Percentiles rank a stretch among this genome's conserved stretches.
phyloP scores from a whole-genome alignment of 2,113 vertebrate genomes.

The Pristiophorus japonicus region DNA sequence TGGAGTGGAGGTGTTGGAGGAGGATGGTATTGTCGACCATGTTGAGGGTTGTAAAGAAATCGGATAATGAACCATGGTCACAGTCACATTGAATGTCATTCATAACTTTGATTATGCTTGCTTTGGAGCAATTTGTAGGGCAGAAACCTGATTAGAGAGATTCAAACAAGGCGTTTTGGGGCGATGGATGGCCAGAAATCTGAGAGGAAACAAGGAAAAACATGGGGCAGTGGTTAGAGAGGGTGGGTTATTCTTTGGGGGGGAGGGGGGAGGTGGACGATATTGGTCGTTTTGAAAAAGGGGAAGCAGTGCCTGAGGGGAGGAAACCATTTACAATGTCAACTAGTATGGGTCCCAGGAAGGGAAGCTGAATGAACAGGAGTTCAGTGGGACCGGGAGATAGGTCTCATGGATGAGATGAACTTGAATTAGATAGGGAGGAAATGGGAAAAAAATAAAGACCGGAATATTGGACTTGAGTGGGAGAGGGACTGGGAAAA shows the following conservation, averaged over 20 bases:
- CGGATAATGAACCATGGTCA: neutral
- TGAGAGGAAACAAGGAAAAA: neutral
- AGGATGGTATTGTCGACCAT: neutral
- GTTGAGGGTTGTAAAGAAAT: neutral
- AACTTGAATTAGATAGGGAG: neutral
- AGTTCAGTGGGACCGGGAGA: neutral
- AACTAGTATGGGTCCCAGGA: neutral
- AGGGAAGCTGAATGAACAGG: neutral
- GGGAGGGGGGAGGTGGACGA: too few species aligned
- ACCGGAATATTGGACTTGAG: neutral
- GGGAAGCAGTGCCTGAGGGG: neutral
- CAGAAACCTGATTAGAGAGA: neutral
- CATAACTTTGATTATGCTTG: neutral
- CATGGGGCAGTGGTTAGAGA: too few species aligned
- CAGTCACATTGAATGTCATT: neutral
- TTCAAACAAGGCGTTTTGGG: neutral
- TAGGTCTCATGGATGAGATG: neutral
- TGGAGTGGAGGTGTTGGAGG: neutral
- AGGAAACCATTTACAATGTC: neutral
- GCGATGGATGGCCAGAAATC: neutral
- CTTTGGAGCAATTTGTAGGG: neutral
- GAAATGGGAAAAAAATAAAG: neutral
- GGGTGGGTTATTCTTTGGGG: too few species aligned
- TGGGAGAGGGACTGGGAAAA: too few species aligned
- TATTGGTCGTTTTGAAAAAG: too few species aligned